Conservation (phyloP, 2,888 invertebrate genomes). For the Muschampia plurimacula region DNA sequence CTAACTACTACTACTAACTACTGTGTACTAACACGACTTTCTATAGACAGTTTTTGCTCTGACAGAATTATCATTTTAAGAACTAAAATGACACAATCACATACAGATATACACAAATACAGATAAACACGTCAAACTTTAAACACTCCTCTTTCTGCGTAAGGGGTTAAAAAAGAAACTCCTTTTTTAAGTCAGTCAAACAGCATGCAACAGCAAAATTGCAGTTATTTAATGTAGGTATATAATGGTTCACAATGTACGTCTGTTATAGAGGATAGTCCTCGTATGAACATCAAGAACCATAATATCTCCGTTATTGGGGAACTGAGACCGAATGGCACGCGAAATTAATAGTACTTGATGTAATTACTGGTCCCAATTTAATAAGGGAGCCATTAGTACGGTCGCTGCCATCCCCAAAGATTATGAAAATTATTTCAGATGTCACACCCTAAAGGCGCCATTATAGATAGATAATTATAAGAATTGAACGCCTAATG, state of each 20-base stretch:
- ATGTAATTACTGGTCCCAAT: slow-evolving; percentile 73
- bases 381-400: slow-evolving; percentile 72
- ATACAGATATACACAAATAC: no score
- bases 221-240: no score
- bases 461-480: slow-evolving; percentile 64
- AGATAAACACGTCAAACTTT: no score
- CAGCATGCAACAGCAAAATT: no score
- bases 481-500: slow-evolving; percentile 33
- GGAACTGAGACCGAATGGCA: slow-evolving; percentile 64
- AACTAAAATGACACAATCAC: no score
- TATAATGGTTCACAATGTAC: not conserved
- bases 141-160: no score
- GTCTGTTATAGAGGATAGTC: not conserved
- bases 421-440: slow-evolving; percentile 67
- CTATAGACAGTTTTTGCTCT: no score
- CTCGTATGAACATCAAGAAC: slow-evolving; percentile 28
- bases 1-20: no score
- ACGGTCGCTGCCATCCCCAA: slow-evolving; percentile 53
- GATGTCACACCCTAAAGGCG: slow-evolving; percentile 63
- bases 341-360: slow-evolving; percentile 75
- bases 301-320: slow-evolving; percentile 58
- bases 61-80: no score
- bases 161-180: no score
- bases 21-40: no score
- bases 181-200: no score